phyloP scores from a whole-genome alignment of 2,888 invertebrate species.

The Ischnura elegans region DNA sequence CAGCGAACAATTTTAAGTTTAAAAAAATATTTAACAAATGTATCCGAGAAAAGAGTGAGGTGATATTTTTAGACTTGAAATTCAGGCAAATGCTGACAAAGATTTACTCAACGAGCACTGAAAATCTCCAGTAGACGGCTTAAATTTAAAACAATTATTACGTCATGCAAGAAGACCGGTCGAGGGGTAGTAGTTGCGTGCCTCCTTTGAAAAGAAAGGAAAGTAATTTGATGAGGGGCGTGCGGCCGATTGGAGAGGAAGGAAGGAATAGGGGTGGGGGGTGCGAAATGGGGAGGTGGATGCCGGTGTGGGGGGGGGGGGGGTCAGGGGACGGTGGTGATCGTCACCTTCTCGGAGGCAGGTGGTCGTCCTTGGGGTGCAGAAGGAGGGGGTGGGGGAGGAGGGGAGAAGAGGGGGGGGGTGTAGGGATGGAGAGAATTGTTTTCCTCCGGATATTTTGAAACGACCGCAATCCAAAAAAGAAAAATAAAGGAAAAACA shows the following conservation, averaged over 20 bases:
- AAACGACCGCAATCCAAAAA: not conserved
- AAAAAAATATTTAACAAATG: no score
- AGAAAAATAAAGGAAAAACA: not conserved
- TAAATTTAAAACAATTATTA: no score
- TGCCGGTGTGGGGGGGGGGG: not conserved
- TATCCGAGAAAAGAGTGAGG: no score
- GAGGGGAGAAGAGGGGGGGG: not conserved
- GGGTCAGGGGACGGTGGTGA: not conserved
- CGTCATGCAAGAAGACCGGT: no score
- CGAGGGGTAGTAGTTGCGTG: no score
- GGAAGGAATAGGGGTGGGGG: not conserved
- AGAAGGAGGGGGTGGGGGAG: not conserved
- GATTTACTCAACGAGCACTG: no score
- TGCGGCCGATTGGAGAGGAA: not conserved
- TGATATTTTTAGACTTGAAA: no score
- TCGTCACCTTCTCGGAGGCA: not conserved
- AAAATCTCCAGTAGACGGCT: no score
- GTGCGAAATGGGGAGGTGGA: not conserved
- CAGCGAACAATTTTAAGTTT: no score
- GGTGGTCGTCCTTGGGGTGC: conserved; percentile 17
- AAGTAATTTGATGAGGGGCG: not conserved
- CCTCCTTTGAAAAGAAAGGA: no score
- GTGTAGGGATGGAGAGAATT: no score
- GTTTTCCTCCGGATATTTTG: not conserved
- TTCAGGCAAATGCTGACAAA: no score